A percentile compares a stretch with the other conserved stretches of the same genome.
Conservation (phyloP, 1,140 invertebrate species). For the Pomacea maculata region DNA sequence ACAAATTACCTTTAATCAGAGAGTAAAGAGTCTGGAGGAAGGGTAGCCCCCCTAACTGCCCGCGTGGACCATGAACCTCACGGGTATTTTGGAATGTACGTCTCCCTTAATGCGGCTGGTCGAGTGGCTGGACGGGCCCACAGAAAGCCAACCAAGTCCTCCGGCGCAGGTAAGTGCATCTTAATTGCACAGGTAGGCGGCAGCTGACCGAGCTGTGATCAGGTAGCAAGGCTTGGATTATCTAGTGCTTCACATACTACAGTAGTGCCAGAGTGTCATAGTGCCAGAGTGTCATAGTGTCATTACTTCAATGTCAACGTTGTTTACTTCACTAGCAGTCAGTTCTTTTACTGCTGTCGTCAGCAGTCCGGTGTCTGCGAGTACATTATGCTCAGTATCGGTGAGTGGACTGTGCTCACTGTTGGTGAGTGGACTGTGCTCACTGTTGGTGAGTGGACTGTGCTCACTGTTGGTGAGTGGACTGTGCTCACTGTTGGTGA, state of each 20-base stretch:
- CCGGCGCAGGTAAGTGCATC: not conserved
- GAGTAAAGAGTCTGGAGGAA: too few relatives aligned
- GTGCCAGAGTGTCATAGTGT: too few relatives aligned
- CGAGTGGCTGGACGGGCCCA: constrained; percentile 1
- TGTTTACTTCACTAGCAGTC: too few relatives aligned
- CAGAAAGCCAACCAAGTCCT: not conserved
- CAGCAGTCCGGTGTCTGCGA: too few relatives aligned
- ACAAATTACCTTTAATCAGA: too few relatives aligned
- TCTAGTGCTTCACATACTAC: not conserved
- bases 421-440: not conserved
- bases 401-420: too few relatives aligned
- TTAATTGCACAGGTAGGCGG: too few relatives aligned
- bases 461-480: not conserved
- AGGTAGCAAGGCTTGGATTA: not conserved
- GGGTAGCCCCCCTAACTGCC: too few relatives aligned
- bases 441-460: not conserved
- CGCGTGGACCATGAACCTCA: not conserved
- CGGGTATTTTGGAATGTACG: not conserved
- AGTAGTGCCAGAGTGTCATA: not conserved
- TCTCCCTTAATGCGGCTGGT: constrained; percentile 3
- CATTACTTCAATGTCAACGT: too few relatives aligned
- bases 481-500: too few relatives aligned
- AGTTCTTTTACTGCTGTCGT: too few relatives aligned
- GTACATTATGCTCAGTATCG: too few relatives aligned
- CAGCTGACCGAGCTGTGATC: not conserved